phyloP scores from a whole-genome alignment of 1,140 invertebrate genomes.

The Aphelinus certus region DNA sequence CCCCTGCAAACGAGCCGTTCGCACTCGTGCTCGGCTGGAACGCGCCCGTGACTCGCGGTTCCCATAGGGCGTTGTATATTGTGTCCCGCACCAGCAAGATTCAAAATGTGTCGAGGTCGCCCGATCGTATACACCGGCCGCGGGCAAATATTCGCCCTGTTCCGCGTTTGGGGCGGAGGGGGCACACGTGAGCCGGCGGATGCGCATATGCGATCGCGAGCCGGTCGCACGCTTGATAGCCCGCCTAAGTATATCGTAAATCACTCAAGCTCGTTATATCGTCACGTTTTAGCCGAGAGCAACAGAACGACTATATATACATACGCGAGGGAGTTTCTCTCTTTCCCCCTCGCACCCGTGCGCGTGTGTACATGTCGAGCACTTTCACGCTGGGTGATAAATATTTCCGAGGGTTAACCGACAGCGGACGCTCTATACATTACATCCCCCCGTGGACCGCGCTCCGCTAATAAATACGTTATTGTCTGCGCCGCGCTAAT shows the following conservation, averaged over 20 bases:
- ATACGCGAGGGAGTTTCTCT: constrained; percentile 13
- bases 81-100: no score
- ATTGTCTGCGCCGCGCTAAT: constrained; percentile 45
- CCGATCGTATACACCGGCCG: no score
- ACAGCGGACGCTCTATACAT: constrained; percentile 49
- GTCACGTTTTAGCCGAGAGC: constrained; percentile 36
- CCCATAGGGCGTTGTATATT: no score
- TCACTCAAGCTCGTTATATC: constrained; percentile 42
- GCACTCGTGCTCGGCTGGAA: no score
- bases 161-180: not conserved
- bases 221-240: not conserved
- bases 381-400: constrained; percentile 50
- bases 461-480: constrained; percentile 54
- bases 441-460: constrained; percentile 41
- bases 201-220: not conserved
- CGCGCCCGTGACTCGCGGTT: no score
- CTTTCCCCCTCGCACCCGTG: not conserved
- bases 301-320: constrained; percentile 36
- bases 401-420: constrained; percentile 56
- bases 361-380: not conserved
- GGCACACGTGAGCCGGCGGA: not conserved
- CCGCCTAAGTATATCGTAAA: constrained; percentile 19
- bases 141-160: no score
- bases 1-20: no score
- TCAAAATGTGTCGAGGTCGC: no score